These are phyloP conservation scores for Pinna nobilis DNA, from an alignment of 1,140 invertebrate genomes.

Conservation along the genomic window DNA sequence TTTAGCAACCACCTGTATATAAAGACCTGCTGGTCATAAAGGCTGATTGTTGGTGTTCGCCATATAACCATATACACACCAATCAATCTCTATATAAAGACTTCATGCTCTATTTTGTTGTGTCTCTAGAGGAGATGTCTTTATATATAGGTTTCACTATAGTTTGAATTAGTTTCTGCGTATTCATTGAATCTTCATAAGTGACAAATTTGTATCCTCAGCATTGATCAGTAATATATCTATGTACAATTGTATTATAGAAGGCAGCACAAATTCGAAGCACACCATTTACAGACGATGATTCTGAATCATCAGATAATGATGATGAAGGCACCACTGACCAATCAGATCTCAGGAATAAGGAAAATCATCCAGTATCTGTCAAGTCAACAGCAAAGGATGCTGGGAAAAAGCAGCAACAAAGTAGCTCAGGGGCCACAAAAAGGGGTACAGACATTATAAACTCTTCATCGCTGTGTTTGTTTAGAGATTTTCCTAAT, in stretches of 20 bases:
- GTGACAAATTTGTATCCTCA: background rate
- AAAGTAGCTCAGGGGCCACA: conserved; percentile 58
- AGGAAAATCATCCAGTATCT: conserved; percentile 47
- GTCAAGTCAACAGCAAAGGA: conserved; percentile 39
- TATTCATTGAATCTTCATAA: too few species aligned
- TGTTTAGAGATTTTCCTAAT: too few species aligned
- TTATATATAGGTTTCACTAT: too few species aligned
- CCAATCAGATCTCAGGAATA: conserved; percentile 27
- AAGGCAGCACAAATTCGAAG: conserved; percentile 95
- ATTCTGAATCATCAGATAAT: conserved; percentile 92
- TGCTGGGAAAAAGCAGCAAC: conserved; percentile 59
- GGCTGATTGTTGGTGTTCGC: too few species aligned
- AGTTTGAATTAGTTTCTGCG: too few species aligned
- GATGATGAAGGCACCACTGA: conserved; percentile 78
- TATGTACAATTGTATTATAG: conserved; percentile 72
- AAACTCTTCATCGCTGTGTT: too few species aligned
- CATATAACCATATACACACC: too few species aligned
- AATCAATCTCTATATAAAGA: too few species aligned
- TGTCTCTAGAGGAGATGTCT: too few species aligned
- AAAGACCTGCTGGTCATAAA: too few species aligned
- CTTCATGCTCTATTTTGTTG: too few species aligned
- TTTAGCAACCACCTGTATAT: too few species aligned
- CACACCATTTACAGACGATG: conserved; percentile 95
- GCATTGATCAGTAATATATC: background rate
- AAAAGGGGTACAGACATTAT: conserved; percentile 58